Evolutionary conservation across 2,113 vertebrate species (phyloP).

Genomic region (Limanda limanda): DNA sequence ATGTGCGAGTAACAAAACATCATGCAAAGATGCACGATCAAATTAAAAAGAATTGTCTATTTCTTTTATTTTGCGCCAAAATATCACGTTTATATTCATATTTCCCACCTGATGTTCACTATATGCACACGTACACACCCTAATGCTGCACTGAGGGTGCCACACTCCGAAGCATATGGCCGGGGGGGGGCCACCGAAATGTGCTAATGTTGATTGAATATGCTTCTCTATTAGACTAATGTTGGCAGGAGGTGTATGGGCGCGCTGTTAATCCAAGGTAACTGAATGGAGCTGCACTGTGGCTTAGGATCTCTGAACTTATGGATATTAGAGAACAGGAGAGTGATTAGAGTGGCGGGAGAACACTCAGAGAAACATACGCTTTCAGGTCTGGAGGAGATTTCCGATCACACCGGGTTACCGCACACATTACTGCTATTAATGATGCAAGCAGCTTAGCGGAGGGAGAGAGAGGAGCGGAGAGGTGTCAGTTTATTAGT

Average conservation of each 20-base stretch:
- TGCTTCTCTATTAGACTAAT: conserved; percentile 73
- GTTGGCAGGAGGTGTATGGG: conserved; percentile 48
- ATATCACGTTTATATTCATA: not conserved
- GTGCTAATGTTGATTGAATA: conserved; percentile 77
- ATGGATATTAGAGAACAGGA: conserved; percentile 67
- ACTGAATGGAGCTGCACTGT: conserved; percentile 53
- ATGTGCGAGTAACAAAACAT: not conserved
- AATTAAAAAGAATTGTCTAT: not conserved
- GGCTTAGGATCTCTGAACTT: conserved; percentile 60
- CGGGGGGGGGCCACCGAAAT: conserved; percentile 22
- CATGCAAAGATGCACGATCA: not conserved
- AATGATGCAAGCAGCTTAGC: conserved; percentile 61
- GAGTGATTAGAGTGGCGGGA: conserved; percentile 75
- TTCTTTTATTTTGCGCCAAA: not conserved
- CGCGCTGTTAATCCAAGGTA: conserved; percentile 65
- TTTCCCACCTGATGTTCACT: not conserved
- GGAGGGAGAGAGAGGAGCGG: conserved; percentile 26
- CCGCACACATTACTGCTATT: conserved; percentile 48
- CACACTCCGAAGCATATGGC: conserved; percentile 63
- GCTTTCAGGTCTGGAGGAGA: conserved; percentile 61
- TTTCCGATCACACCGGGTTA: conserved; percentile 48
- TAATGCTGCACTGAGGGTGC: conserved; percentile 5
- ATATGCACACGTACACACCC: not conserved
- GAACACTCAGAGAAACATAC: conserved; percentile 73
- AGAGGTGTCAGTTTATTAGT: conserved; percentile 14